Conservation (phyloP, 1,140 invertebrate species). For the Rhagoletis zephyria region DNA sequence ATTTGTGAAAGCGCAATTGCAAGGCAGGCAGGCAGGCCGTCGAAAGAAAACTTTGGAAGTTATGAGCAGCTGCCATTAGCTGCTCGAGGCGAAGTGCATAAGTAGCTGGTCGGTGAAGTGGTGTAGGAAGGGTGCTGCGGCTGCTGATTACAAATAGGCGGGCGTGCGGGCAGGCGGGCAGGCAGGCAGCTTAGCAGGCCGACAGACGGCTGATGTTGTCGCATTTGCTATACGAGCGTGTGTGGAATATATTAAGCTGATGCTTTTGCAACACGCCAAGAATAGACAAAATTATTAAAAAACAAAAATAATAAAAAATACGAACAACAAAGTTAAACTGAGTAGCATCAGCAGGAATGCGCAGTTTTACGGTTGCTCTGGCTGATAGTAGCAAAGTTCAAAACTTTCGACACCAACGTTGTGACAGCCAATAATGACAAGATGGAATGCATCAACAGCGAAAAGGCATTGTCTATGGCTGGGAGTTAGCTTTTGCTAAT, state of each 20-base stretch:
- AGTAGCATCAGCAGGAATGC: no score
- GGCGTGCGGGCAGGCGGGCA: background rate
- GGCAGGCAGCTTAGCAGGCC: background rate
- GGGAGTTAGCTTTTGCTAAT: background rate
- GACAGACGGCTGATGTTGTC: background rate
- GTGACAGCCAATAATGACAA: background rate
- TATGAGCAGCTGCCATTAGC: constrained; percentile 42
- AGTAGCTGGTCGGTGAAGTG: background rate
- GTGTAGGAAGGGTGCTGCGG: background rate
- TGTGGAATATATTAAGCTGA: constrained; percentile 30
- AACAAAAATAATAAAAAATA: background rate
- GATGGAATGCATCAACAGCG: background rate
- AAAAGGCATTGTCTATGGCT: background rate
- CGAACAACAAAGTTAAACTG: background rate
- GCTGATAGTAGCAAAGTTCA: background rate
- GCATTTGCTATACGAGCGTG: constrained; percentile 37
- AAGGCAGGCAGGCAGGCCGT: background rate
- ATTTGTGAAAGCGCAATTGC: background rate
- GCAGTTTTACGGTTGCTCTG: background rate
- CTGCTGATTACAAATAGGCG: background rate
- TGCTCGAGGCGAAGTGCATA: background rate
- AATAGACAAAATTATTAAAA: background rate
- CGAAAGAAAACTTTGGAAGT: constrained; percentile 7
- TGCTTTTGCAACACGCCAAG: background rate
- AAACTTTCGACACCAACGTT: constrained; percentile 10